Conservation (phyloP, 2,888 invertebrate genomes). For the Caenorhabditis drosophilae region DNA sequence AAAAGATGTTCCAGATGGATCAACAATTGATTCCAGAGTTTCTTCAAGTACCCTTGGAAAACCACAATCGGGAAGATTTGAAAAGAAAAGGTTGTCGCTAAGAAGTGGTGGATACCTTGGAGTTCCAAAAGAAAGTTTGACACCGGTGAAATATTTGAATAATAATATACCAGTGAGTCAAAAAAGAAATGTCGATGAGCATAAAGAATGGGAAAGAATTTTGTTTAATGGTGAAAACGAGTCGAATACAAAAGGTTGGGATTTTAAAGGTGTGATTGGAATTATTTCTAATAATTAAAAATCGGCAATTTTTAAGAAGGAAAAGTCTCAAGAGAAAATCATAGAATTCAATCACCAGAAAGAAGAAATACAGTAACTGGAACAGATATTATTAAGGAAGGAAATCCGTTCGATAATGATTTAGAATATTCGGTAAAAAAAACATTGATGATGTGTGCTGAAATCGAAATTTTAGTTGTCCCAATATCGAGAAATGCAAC, state of each 20-base stretch:
- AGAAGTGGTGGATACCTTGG: neutral
- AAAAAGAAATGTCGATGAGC: neutral
- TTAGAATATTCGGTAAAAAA: conserved; percentile 18
- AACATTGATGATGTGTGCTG: neutral
- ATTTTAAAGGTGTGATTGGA: too few relatives aligned
- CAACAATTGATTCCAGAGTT: conserved; percentile 3
- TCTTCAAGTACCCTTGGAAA: conserved; percentile 15
- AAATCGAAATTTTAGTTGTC: conserved; percentile 7
- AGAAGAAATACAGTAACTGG: conserved; percentile 15
- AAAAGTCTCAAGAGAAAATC: too few relatives aligned
- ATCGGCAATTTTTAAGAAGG: too few relatives aligned
- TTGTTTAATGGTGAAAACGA: neutral
- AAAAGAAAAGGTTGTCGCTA: too few relatives aligned
- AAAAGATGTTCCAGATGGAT: neutral
- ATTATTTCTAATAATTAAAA: too few relatives aligned
- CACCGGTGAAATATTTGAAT: neutral
- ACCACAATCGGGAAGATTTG: neutral
- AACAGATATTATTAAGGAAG: conserved; percentile 1
- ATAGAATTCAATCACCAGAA: conserved; percentile 15
- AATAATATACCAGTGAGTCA: neutral
- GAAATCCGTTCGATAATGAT: conserved; percentile 7
- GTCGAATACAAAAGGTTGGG: too few relatives aligned
- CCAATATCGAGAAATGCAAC: conserved; percentile 39
- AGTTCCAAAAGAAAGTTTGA: neutral
- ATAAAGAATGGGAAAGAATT: conserved; percentile 3